Evolutionary conservation across 2,113 vertebrate genomes (phyloP).

Genomic region (Chitala chitala): DNA sequence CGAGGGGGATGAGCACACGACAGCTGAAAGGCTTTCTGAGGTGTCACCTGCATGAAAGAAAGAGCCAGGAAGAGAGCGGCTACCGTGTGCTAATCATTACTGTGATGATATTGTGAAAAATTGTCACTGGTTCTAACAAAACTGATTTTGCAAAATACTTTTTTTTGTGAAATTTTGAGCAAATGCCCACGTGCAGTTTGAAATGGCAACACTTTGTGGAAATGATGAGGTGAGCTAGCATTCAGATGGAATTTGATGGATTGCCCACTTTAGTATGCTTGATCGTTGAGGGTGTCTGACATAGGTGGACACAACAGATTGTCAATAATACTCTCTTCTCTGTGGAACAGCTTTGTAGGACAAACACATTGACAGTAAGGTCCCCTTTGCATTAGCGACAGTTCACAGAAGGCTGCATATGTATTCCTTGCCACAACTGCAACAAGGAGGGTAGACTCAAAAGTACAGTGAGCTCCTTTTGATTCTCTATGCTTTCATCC

Average conservation of each 20-base stretch:
- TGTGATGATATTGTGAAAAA: neutral
- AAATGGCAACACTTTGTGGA: neutral
- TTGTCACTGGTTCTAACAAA: neutral
- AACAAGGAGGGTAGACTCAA: too few species aligned
- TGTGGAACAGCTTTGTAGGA: too few species aligned
- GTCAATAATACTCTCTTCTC: neutral
- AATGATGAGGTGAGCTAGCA: too few species aligned
- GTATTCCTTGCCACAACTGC: too few species aligned
- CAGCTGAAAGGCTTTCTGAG: neutral
- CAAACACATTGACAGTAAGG: too few species aligned
- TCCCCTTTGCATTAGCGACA: too few species aligned
- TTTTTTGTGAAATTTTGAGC: neutral
- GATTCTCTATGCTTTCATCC: neutral
- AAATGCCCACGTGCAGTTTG: neutral
- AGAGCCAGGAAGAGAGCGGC: neutral
- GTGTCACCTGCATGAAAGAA: neutral
- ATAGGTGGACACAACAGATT: neutral
- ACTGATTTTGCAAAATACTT: neutral
- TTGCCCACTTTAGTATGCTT: neutral
- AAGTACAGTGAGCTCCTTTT: neutral
- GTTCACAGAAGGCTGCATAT: too few species aligned
- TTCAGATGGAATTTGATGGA: too few species aligned
- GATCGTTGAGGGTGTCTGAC: neutral
- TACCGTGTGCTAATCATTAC: neutral
- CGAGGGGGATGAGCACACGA: neutral